phyloP scores from a whole-genome alignment of 2,888 invertebrate species.

The Bembecia ichneumoniformis region DNA sequence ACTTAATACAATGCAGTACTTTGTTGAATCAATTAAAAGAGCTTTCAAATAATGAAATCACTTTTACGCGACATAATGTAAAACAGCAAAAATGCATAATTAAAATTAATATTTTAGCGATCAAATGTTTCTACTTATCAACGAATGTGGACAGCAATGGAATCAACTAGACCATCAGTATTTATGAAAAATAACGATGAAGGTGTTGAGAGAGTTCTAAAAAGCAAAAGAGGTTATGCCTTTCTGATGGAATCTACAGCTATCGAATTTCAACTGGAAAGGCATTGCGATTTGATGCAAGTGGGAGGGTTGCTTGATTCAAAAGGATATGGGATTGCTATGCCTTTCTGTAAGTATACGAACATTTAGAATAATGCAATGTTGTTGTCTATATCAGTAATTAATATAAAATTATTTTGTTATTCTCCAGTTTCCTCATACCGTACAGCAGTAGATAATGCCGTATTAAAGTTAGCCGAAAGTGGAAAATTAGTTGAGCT shows the following conservation, averaged over 20 bases:
- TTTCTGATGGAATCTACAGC: conserved; percentile 97
- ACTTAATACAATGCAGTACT: too few relatives aligned
- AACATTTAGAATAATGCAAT: neutral
- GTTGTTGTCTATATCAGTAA: neutral
- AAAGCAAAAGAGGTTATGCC: conserved; percentile 87
- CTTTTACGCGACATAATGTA: too few relatives aligned
- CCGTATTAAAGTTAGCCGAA: conserved; percentile 92
- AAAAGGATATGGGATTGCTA: conserved; percentile 94
- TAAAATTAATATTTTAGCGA: conserved; percentile 67
- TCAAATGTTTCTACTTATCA: conserved; percentile 92
- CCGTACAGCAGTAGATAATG: conserved; percentile 85
- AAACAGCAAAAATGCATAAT: neutral
- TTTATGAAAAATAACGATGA: conserved; percentile 87
- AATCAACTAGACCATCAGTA: conserved; percentile 84
- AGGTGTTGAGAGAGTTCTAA: conserved; percentile 87
- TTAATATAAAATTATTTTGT: neutral
- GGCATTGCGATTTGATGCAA: conserved; percentile 87
- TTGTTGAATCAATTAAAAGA: too few relatives aligned
- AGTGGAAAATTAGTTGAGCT: conserved; percentile 84
- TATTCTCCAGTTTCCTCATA: conserved; percentile 76
- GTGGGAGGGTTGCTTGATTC: conserved; percentile 85
- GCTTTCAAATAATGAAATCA: too few relatives aligned
- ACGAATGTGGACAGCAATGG: conserved; percentile 95
- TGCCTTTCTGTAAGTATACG: conserved; percentile 83
- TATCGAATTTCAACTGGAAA: conserved; percentile 91